These are phyloP conservation scores for Sitta carolinensis DNA, from an alignment of 2,797 vertebrate species.

Conservation along the genomic window DNA sequence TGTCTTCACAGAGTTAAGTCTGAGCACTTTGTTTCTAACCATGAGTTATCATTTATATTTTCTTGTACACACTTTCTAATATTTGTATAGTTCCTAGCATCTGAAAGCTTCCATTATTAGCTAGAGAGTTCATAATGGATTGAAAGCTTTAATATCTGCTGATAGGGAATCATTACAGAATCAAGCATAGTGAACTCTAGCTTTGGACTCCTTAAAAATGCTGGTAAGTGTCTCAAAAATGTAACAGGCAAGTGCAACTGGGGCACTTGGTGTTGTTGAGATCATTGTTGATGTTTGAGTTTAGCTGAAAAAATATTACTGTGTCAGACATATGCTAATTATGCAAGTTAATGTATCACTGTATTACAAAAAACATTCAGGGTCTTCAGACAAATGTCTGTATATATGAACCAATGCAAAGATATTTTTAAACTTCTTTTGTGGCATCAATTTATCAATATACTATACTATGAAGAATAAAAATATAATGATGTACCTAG, in stretches of 20 bases:
- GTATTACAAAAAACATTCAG: neutral
- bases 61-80: neutral
- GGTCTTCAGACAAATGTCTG: neutral
- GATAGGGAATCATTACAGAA: neutral
- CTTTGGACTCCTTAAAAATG: neutral
- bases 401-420: neutral
- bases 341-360: neutral
- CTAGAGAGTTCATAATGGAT: neutral
- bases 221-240: neutral
- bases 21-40: neutral
- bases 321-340: neutral
- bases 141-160: neutral
- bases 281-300: neutral
- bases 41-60: neutral
- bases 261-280: neutral
- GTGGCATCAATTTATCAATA: neutral
- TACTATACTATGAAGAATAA: neutral
- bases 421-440: neutral
- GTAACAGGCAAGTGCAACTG: neutral
- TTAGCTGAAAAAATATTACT: neutral
- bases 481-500: neutral
- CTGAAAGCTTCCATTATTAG: neutral
- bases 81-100: neutral
- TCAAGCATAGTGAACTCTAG: fast-evolving
- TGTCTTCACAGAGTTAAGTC: neutral